A percentile compares a stretch with the other conserved stretches of the same genome.
Evolutionary conservation across 2,113 vertebrate genomes (phyloP).

Genomic region (Rhinoderma darwinii): DNA sequence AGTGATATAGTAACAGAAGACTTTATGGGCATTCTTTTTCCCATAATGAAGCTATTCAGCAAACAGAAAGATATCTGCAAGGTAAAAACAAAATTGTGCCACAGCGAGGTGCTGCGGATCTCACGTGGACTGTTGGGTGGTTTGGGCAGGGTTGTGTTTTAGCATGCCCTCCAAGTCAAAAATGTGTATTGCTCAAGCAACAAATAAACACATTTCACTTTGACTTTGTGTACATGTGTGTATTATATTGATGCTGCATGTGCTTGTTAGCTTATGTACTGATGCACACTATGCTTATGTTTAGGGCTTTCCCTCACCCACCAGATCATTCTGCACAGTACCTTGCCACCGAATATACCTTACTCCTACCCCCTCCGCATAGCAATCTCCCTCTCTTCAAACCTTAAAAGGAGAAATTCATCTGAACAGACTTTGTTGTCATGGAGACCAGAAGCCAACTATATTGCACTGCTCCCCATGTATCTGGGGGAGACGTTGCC

Average conservation of each 20-base stretch:
- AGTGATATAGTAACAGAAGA: neutral
- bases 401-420: slow-evolving; percentile 59
- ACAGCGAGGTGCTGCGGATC: neutral
- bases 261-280: neutral
- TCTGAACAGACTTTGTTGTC: slow-evolving; percentile 51
- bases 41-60: neutral
- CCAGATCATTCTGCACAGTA: slow-evolving; percentile 55
- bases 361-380: slow-evolving; percentile 28
- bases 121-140: neutral
- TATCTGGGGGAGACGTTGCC: slow-evolving; percentile 53
- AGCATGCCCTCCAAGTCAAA: slow-evolving; percentile 13
- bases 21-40: neutral
- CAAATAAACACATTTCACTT: slow-evolving; percentile 31
- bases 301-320: slow-evolving; percentile 16
- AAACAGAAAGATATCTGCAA: neutral
- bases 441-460: slow-evolving; percentile 55
- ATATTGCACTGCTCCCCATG: slow-evolving; percentile 48
- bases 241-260: neutral
- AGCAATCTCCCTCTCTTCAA: slow-evolving; percentile 41
- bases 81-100: neutral
- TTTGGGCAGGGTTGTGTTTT: slow-evolving; percentile 12
- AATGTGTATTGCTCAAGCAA: slow-evolving; percentile 19
- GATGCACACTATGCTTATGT: neutral
- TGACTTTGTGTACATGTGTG: neutral
- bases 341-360: slow-evolving; percentile 44